Evolutionary conservation across 2,888 invertebrate genomes (phyloP).

Genomic region (Melangyna quadrimaculata): DNA sequence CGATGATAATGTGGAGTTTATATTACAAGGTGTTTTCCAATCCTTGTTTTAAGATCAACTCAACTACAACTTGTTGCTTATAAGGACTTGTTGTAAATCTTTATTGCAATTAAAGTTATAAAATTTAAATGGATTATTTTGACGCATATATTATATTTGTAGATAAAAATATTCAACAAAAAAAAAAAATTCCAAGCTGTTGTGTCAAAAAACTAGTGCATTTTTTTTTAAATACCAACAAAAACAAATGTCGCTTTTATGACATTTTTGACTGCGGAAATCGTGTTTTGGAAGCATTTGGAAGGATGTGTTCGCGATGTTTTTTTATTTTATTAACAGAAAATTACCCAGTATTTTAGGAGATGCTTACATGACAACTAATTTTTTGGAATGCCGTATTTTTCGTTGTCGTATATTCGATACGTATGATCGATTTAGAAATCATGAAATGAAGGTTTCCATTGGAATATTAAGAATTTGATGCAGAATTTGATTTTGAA

Average conservation of each 20-base stretch:
- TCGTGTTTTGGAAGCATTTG: too few species aligned
- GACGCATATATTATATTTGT: background rate
- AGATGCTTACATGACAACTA: background rate
- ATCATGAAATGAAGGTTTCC: too few species aligned
- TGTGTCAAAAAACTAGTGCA: constrained; percentile 28
- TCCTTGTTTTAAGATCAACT: too few species aligned
- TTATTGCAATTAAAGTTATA: background rate
- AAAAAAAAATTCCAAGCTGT: background rate
- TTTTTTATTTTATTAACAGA: background rate
- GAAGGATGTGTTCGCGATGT: background rate
- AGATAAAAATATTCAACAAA: constrained; percentile 24
- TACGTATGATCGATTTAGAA: too few species aligned
- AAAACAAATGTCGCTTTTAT: constrained; percentile 54
- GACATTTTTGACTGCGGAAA: constrained; percentile 22
- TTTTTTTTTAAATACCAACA: constrained; percentile 30
- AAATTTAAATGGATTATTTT: background rate
- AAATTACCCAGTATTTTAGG: background rate
- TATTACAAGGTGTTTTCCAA: background rate
- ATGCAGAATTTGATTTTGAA: too few species aligned
- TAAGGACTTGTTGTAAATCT: background rate
- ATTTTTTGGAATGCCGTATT: too few species aligned
- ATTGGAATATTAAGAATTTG: too few species aligned
- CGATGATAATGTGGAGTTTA: constrained; percentile 2
- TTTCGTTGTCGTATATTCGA: too few species aligned
- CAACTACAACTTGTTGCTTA: constrained; percentile 50